Evolutionary conservation across 2,797 vertebrate species (phyloP).

Genomic region (Centropyge bicolor): DNA sequence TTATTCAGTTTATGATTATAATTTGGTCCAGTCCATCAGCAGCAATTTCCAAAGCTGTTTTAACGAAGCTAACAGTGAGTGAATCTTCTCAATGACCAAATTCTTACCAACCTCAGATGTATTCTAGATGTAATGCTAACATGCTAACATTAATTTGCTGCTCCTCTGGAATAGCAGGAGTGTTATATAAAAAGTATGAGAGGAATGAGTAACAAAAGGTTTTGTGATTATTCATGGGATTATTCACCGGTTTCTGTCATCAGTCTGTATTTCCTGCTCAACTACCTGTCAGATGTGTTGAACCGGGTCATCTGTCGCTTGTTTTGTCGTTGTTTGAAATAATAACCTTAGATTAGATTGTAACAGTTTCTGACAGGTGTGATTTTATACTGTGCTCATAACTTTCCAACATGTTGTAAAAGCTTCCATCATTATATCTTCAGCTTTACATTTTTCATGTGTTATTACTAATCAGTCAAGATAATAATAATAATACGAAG

Average conservation of each 20-base stretch:
- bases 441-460: no score
- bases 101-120: background rate
- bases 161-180: background rate
- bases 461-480: no score
- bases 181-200: background rate
- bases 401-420: no score
- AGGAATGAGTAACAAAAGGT: background rate
- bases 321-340: no score
- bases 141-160: background rate
- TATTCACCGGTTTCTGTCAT: background rate
- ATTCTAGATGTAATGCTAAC: background rate
- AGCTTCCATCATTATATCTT: no score
- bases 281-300: background rate
- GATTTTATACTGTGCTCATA: no score
- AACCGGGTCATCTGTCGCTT: constrained; percentile 10
- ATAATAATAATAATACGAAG: no score
- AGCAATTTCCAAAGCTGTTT: background rate
- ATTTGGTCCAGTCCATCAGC: no score
- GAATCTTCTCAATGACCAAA: background rate
- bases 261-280: constrained; percentile 11
- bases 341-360: no score
- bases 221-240: background rate
- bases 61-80: no score
- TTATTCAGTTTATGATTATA: background rate
- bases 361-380: no score